phyloP scores from a whole-genome alignment of 2,113 vertebrate genomes.

The Triplophysa rosa region DNA sequence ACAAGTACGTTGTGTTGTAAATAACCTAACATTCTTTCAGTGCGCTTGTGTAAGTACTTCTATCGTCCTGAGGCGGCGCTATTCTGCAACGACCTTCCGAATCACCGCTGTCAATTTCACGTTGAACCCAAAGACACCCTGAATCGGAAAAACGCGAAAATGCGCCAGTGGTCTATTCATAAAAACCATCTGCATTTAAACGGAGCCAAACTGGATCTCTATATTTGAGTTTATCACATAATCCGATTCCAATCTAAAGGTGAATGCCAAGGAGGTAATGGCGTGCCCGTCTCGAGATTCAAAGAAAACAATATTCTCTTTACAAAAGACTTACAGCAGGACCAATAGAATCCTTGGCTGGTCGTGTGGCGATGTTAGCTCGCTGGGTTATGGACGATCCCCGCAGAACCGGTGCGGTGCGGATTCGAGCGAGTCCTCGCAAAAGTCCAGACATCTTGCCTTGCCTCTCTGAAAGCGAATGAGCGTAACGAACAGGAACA shows the following conservation, averaged over 20 bases:
- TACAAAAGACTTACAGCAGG: slow-evolving; percentile 48
- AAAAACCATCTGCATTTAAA: background rate
- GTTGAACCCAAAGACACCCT: background rate
- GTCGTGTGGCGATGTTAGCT: slow-evolving; percentile 44
- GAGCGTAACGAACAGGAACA: slow-evolving; percentile 11
- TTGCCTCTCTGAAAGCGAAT: background rate
- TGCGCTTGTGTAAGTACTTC: no score
- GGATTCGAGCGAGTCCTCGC: slow-evolving; percentile 47
- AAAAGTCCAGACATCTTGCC: slow-evolving; percentile 58
- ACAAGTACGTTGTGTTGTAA: no score
- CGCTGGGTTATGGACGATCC: slow-evolving; percentile 44
- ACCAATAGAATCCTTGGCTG: slow-evolving; percentile 47
- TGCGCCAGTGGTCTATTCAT: background rate
- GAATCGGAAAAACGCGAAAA: background rate
- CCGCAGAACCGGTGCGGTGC: slow-evolving; percentile 45
- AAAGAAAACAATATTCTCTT: no score
- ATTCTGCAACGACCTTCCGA: background rate
- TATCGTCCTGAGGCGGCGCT: background rate
- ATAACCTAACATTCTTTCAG: no score
- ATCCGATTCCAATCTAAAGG: background rate
- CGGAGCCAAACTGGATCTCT: background rate
- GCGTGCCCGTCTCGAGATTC: background rate
- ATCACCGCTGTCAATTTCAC: background rate
- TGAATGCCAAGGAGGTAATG: background rate
- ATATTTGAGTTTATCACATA: background rate